These are phyloP conservation scores for Varanus salvator DNA, from an alignment of 2,113 vertebrate genomes.

Conservation along the genomic window DNA sequence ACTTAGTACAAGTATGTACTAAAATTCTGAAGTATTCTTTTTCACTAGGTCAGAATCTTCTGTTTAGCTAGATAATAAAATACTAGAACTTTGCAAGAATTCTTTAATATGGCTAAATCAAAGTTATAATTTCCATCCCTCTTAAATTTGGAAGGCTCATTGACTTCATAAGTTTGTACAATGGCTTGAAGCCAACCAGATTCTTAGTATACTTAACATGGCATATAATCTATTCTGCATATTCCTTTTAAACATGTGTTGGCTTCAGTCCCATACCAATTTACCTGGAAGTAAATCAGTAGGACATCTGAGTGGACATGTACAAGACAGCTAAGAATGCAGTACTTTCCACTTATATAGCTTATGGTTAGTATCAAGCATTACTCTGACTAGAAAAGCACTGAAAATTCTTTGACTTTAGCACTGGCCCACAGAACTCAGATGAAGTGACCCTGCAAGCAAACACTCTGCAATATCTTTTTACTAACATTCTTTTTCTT, in stretches of 20 bases:
- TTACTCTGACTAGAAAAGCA: neutral
- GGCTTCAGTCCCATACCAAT: neutral
- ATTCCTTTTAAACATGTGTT: neutral
- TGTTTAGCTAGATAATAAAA: neutral
- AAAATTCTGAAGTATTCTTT: neutral
- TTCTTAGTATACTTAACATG: neutral
- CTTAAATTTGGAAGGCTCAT: neutral
- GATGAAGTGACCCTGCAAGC: neutral
- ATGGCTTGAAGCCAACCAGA: neutral
- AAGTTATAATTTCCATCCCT: neutral
- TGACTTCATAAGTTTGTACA: neutral
- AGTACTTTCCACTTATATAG: neutral
- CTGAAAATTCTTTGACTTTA: neutral
- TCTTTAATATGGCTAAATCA: neutral
- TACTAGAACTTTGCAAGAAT: neutral
- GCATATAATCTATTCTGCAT: neutral
- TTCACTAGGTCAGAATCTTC: neutral
- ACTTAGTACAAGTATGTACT: slow-evolving; percentile 8
- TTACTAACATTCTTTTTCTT: neutral
- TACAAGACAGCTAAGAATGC: neutral
- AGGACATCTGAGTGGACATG: neutral
- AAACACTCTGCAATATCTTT: neutral
- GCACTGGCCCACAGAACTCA: neutral
- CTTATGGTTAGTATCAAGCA: neutral
- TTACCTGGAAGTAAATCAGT: neutral